Evolutionary conservation across 2,113 vertebrate species (phyloP).

Genomic region (Larimichthys polyactis): DNA sequence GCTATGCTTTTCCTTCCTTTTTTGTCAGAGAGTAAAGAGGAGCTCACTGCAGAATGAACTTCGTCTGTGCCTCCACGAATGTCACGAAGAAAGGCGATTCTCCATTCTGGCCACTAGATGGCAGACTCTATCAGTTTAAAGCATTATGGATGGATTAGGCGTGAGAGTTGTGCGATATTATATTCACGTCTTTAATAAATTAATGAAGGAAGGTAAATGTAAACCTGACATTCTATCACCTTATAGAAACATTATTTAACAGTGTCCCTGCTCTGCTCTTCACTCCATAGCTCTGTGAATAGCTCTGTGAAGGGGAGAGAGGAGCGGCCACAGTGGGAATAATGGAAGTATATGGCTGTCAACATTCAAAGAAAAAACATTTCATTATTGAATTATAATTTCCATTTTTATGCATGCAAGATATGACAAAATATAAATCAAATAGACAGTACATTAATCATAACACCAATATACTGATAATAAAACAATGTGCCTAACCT

Average conservation of each 20-base stretch:
- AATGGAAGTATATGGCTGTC: background rate
- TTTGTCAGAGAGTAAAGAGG: background rate
- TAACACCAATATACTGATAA: too few species aligned
- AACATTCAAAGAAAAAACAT: background rate
- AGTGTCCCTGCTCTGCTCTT: constrained; percentile 21
- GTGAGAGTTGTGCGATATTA: background rate
- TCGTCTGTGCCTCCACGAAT: too few species aligned
- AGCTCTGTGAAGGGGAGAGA: constrained; percentile 25
- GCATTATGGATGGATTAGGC: background rate
- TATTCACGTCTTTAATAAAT: background rate
- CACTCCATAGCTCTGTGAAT: background rate
- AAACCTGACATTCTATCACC: constrained; percentile 19
- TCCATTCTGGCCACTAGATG: constrained; percentile 42
- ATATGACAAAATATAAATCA: too few species aligned
- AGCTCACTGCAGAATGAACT: background rate
- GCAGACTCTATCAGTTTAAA: background rate
- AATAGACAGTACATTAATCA: too few species aligned
- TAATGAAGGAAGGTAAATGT: background rate
- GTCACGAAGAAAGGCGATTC: background rate
- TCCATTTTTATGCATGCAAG: background rate
- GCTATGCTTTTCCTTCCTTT: too few species aligned
- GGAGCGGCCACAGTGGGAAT: background rate
- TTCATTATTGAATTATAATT: too few species aligned
- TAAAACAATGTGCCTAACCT: too few species aligned
- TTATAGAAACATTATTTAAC: constrained; percentile 5